Base-by-base conservation (phyloP, 2,113 vertebrate species). In the Xenopus laevis region DNA sequence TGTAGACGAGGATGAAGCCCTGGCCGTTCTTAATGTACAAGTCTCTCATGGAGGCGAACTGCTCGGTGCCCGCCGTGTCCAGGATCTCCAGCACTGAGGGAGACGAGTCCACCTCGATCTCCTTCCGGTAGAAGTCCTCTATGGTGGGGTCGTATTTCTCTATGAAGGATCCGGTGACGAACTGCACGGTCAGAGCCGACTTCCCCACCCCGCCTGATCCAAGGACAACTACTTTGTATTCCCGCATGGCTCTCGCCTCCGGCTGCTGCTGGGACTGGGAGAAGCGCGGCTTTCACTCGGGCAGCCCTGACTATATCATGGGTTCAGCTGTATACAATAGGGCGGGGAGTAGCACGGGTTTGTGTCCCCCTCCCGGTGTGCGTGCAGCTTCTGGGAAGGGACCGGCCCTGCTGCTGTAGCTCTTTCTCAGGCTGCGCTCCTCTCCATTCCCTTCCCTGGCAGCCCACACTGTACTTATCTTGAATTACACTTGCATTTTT, bases 71-170 rank as follows among this genome's bases (percentile, higher is more conserved):
- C 11, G 96, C 96, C 61, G 96, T 98, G 91, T 98, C 96, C 85
- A 98, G 80, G 83, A 98, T 98, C 92, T 98, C 96, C 87, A 98
- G 88, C 17, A 98, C 96, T 15, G 96, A 98, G 45, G 96, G 96
- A 47, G 96, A 98, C 2, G 95, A 93, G 86, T 98, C 96, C 90
- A 98, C 96, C 82, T 98, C 96, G 80, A 98, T 98, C 90, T 98
- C 96, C 87, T 98, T 98, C 78, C 96, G 87, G 85, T 98, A 98
- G 83, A 98, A 98, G 82, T 98, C 96, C 91, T 98, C 96, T 88
- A 98, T 98, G 83, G 96, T 98, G 47, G 96, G 96, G 87, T 98
- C 95, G 73, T 98, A 98, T 83, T 97, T 97, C 87, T 98, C 96
- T 79, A 98, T 97, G 85, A 98, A 98, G 23, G 95, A 91, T 0